These are phyloP conservation scores for Orthosia incerta DNA, from an alignment of 2,888 invertebrate species.

Conservation along the genomic window DNA sequence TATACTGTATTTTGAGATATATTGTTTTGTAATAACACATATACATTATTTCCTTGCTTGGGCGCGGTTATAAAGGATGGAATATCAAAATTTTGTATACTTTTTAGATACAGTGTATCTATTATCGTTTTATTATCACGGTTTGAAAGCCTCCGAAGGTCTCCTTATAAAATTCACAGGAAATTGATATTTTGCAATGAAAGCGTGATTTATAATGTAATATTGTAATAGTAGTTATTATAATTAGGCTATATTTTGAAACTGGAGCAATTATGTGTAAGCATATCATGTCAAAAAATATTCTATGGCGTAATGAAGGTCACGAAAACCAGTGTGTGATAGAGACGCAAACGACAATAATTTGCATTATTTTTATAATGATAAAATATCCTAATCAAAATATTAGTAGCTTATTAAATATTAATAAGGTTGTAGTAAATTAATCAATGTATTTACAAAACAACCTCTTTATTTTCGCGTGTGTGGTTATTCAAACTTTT, in stretches of 20 bases:
- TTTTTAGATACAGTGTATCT: not conserved
- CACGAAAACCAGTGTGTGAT: not conserved
- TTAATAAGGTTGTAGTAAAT: slow-evolving; percentile 20
- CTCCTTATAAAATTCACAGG: not conserved
- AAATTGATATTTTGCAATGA: slow-evolving; percentile 9
- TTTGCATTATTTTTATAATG: slow-evolving; percentile 9
- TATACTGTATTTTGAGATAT: not conserved
- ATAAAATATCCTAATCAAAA: slow-evolving; percentile 13
- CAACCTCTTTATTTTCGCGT: not conserved
- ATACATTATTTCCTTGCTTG: not conserved
- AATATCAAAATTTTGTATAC: not conserved
- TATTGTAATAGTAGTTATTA: not conserved
- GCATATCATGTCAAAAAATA: not conserved
- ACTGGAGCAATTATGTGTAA: slow-evolving; percentile 18
- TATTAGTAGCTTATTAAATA: slow-evolving; percentile 16
- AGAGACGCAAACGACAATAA: not conserved
- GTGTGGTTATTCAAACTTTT: not conserved
- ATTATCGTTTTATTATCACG: too few relatives aligned
- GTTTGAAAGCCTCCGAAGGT: not conserved
- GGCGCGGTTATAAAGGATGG: too few relatives aligned
- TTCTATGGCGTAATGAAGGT: not conserved
- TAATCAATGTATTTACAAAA: slow-evolving; percentile 17
- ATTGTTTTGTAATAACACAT: not conserved
- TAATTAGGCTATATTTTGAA: not conserved
- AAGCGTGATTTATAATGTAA: not conserved